Percentiles rank a stretch among this genome's conserved stretches.
These are phyloP conservation scores for Drosophila diplacantha DNA, from an alignment of 2,888 invertebrate species.

Conservation along the genomic window DNA sequence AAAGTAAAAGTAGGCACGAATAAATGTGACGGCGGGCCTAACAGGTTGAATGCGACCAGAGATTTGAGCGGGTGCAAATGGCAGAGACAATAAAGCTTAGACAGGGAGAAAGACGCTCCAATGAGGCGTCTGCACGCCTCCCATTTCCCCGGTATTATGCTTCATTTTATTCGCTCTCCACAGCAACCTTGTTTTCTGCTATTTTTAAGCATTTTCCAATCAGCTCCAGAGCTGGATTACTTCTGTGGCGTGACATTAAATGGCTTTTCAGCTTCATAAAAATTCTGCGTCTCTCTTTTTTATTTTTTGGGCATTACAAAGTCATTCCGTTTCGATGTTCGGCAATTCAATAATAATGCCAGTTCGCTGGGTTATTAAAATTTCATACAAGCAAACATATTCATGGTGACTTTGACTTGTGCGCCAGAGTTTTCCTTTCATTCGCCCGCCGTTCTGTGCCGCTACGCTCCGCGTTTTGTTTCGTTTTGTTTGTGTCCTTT, in stretches of 20 bases:
- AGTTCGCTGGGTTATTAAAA: slow-evolving; percentile 66
- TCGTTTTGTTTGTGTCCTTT: slow-evolving; percentile 31
- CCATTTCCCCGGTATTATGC: slow-evolving; percentile 10
- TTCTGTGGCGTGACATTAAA: slow-evolving; percentile 54
- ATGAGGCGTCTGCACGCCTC: slow-evolving; percentile 10
- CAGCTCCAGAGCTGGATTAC: slow-evolving; percentile 60
- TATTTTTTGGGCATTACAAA: slow-evolving; percentile 45
- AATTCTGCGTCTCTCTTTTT: slow-evolving; percentile 21
- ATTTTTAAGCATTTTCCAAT: slow-evolving; percentile 50
- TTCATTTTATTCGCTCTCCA: slow-evolving; percentile 3
- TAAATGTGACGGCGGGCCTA: slow-evolving; percentile 31
- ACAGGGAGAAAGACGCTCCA: not conserved
- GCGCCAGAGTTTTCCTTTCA: slow-evolving; percentile 28
- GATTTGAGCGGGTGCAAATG: slow-evolving; percentile 56
- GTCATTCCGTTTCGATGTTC: slow-evolving; percentile 47
- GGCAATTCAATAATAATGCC: slow-evolving; percentile 64
- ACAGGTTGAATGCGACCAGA: slow-evolving; percentile 60
- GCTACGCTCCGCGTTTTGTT: slow-evolving; percentile 8
- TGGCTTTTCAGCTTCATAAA: slow-evolving; percentile 49
- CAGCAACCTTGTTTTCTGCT: slow-evolving; percentile 9
- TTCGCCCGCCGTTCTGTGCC: not conserved
- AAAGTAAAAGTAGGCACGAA: slow-evolving; percentile 40
- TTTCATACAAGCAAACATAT: slow-evolving; percentile 56
- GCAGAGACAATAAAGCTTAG: slow-evolving; percentile 64
- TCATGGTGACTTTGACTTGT: slow-evolving; percentile 57